Evolutionary conservation across 92 coral and sea anemone species (phyloP).

Genomic region (Bergia sp.): DNA sequence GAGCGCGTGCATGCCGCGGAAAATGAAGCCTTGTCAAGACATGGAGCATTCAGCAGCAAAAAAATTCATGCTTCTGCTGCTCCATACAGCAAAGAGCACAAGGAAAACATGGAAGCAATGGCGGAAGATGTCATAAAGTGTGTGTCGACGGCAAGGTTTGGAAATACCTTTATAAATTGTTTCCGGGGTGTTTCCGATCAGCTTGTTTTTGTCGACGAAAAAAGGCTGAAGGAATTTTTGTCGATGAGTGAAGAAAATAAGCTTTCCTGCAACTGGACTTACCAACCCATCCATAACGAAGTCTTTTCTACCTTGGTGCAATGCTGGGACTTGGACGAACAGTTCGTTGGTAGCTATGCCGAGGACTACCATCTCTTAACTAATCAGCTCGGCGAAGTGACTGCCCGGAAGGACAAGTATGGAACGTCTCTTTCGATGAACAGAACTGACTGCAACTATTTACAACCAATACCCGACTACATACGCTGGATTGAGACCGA

Average conservation of each 20-base stretch:
- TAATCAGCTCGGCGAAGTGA: constrained; percentile 22
- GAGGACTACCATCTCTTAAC: constrained; percentile 42
- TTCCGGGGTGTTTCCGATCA: constrained; percentile 46
- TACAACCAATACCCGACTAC: constrained; percentile 60
- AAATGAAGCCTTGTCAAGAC: too few relatives aligned
- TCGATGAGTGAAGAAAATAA: constrained; percentile 54
- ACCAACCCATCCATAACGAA: constrained; percentile 24
- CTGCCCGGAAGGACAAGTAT: constrained; percentile 57
- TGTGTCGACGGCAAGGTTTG: constrained; percentile 50
- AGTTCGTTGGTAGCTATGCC: constrained; percentile 47
- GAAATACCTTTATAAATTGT: constrained; percentile 54
- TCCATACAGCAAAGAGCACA: constrained; percentile 50
- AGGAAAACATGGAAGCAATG: constrained; percentile 64
- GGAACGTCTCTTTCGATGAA: constrained; percentile 30
- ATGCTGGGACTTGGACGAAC: constrained; percentile 50
- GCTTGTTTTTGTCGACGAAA: constrained; percentile 61
- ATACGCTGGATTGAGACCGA: constrained; percentile 49
- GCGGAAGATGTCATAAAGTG: constrained; percentile 53
- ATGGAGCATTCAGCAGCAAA: constrained; percentile 5
- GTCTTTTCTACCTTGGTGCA: neutral
- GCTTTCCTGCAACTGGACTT: constrained; percentile 56
- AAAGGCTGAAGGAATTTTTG: constrained; percentile 58
- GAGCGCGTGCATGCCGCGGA: too few relatives aligned
- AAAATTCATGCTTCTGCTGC: constrained; percentile 28
- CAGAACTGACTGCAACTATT: constrained; percentile 24